A percentile compares a stretch with the other conserved stretches of the same genome.
Conservation (phyloP, 2,797 vertebrate species). For the Meriones psammophilus region DNA sequence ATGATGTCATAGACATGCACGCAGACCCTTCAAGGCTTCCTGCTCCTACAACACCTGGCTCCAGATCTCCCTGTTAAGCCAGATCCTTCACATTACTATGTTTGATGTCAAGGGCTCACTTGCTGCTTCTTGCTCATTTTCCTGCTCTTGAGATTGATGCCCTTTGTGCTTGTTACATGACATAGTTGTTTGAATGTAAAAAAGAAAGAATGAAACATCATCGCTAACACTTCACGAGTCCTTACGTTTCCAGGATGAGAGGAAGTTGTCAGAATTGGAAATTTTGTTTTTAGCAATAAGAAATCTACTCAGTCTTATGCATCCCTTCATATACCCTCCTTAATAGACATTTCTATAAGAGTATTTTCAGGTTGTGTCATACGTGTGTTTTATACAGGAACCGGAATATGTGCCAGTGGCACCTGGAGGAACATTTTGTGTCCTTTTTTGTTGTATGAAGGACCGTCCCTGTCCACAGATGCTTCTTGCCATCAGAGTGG, state of each 20-base stretch:
- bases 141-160: background rate
- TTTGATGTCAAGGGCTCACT: background rate
- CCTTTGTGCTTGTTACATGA: background rate
- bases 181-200: background rate
- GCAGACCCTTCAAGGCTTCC: background rate
- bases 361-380: background rate
- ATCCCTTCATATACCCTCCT: background rate
- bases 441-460: background rate
- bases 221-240: background rate
- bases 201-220: background rate
- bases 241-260: background rate
- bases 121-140: background rate
- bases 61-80: background rate
- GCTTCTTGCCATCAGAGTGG: background rate
- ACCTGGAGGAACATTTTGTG: background rate
- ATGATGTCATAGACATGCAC: background rate
- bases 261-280: background rate
- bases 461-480: background rate
- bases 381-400: background rate
- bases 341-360: conserved; percentile 37
- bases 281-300: background rate
- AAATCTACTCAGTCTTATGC: background rate
- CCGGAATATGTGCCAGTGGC: background rate
- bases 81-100: background rate
- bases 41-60: background rate